Base-by-base conservation (phyloP, 2,113 vertebrate species). In the Spilogale gracilis region DNA sequence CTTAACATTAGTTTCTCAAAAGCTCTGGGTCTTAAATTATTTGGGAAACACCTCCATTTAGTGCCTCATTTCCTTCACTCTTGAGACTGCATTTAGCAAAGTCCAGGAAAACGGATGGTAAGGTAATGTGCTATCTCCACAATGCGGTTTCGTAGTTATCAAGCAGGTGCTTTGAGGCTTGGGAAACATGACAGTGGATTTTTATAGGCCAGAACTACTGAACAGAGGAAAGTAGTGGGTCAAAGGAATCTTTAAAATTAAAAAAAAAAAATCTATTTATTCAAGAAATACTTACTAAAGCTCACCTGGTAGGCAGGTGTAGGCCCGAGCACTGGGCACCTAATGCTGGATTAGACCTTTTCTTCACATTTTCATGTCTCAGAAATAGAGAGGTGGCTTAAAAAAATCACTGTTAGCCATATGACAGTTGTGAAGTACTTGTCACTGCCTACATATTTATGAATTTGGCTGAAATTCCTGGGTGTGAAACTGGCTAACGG, bases 31-130 rank as follows among this genome's bases (percentile, higher is more conserved):
- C 95, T 69, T 90, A 3, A 92, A 79, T 89, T 85, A 84, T 81
- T 84, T 87, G 52, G 79, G 52, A 88, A 81, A 80, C 25, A 43
- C 17, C 56, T 94, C 73, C 43, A n/a, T 13, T 54, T 80, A 52
- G 11, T 17, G 54, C 8, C 25, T 83, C 32, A 21, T 78, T 88
- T 52, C 50, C 81, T 97, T 95, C 8, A 71, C n/a, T 71, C 85
- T 63, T 56, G 38, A 81, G 25, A 76, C 50, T 91, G 50, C 21
- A 52, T 79, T 89, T 89, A 92, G 91, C 7, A 78, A 94, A 95
- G 84, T 82, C 45, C 76, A 93, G 78, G 84, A 90, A 92, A 88
- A 83, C 38, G 52, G 65, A n/a, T 84, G 74, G n/a, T 60, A 61
- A 78, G 83, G 54, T 60, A 52, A 78, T 38, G 20, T 32, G 2